phyloP scores from a whole-genome alignment of 2,797 vertebrate genomes.

The Falco peregrinus region DNA sequence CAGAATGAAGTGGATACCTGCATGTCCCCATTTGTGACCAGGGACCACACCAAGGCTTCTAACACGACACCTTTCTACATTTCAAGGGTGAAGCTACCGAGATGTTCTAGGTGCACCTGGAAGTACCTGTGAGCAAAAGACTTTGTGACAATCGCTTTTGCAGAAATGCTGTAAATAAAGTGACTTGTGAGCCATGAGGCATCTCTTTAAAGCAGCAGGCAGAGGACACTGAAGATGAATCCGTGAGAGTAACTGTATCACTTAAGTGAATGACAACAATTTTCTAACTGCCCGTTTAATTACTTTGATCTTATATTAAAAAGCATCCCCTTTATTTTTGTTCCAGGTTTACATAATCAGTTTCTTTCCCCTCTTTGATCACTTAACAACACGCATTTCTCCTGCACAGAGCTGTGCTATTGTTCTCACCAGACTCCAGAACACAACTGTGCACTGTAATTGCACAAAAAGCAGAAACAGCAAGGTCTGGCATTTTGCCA shows the following conservation, averaged over 20 bases:
- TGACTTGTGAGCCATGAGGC: no score
- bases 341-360: conserved; percentile 37
- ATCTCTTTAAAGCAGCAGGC: background rate
- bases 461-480: conserved; percentile 50
- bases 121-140: background rate
- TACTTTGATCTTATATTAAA: conserved; percentile 5
- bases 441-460: conserved; percentile 18
- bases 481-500: conserved; percentile 33
- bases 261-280: conserved; percentile 20
- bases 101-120: background rate
- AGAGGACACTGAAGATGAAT: background rate
- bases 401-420: background rate
- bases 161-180: background rate
- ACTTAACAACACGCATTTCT: background rate
- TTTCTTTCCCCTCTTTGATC: conserved; percentile 31
- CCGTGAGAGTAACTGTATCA: background rate
- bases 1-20: rapidly evolving
- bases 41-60: background rate
- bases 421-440: conserved; percentile 26
- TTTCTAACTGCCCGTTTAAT: conserved; percentile 33
- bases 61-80: background rate
- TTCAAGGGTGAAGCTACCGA: background rate
- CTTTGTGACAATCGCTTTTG: background rate
- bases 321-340: conserved; percentile 31
- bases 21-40: background rate